A percentile compares a stretch with the other conserved stretches of the same genome.
Evolutionary conservation across 2,888 invertebrate genomes (phyloP).

Genomic region (Acanthacorydalis orientalis): DNA sequence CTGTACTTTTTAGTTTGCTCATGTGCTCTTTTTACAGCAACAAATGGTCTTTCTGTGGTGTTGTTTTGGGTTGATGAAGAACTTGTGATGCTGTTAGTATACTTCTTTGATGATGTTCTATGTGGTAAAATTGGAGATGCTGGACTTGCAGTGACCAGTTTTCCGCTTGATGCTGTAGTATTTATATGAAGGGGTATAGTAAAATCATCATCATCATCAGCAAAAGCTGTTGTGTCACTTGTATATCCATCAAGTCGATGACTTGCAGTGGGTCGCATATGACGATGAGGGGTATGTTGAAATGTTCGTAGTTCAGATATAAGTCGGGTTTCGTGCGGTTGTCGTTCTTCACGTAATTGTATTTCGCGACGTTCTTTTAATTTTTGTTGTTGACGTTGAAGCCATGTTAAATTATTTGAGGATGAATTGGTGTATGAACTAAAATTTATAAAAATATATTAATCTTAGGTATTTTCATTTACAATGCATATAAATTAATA

Average conservation of each 20-base stretch:
- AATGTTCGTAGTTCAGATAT: slow-evolving; percentile 34
- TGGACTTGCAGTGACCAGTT: slow-evolving; percentile 18
- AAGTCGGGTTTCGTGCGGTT: slow-evolving; percentile 48
- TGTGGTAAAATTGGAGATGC: slow-evolving; percentile 32
- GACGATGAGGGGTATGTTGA: slow-evolving; percentile 9
- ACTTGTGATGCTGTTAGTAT: slow-evolving; percentile 21
- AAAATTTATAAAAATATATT: slow-evolving; percentile 14
- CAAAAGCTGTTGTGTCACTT: slow-evolving; percentile 62
- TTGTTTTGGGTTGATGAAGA: slow-evolving; percentile 18
- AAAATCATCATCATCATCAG: slow-evolving; percentile 57
- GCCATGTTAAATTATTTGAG: slow-evolving; percentile 45
- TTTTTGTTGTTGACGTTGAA: slow-evolving; percentile 69
- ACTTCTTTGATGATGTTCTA: slow-evolving; percentile 28
- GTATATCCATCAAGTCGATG: slow-evolving; percentile 56
- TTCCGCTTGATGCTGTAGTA: slow-evolving; percentile 22
- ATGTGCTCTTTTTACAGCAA: slow-evolving; percentile 40
- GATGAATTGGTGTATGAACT: slow-evolving; percentile 25
- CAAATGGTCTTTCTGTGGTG: slow-evolving; percentile 44
- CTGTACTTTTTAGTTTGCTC: slow-evolving; percentile 17
- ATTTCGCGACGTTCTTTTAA: slow-evolving; percentile 60
- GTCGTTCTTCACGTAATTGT: slow-evolving; percentile 52
- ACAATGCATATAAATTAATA: too few relatives aligned
- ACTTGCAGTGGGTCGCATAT: slow-evolving; percentile 26
- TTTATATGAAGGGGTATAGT: slow-evolving; percentile 53
- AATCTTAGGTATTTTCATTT: too few relatives aligned